These are phyloP conservation scores for Cantharis lateralis DNA, from an alignment of 2,888 invertebrate species.

Conservation along the genomic window DNA sequence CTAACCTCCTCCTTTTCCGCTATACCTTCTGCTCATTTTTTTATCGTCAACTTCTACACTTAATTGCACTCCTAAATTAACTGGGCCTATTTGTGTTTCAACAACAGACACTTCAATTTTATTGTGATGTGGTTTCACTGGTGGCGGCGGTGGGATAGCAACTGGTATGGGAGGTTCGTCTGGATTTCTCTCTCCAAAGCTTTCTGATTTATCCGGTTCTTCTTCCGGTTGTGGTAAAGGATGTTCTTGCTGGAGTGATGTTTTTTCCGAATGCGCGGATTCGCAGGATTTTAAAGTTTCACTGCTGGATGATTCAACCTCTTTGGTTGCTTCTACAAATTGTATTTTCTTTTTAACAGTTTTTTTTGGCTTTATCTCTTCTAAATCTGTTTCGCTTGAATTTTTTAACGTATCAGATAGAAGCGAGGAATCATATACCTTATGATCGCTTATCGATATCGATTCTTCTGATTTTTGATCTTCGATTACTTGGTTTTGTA, in stretches of 20 bases:
- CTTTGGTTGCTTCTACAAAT: background rate
- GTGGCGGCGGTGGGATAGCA: background rate
- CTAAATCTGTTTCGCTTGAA: background rate
- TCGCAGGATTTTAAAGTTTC: background rate
- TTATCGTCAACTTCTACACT: slow-evolving; percentile 45
- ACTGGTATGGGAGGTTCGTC: slow-evolving; percentile 1
- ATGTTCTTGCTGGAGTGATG: background rate
- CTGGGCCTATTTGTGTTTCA: slow-evolving; percentile 25
- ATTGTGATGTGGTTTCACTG: background rate
- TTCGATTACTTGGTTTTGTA: background rate
- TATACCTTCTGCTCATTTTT: slow-evolving; percentile 50
- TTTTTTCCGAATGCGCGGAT: background rate
- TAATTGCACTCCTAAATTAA: slow-evolving; percentile 43
- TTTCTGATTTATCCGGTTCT: background rate
- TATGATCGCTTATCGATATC: background rate
- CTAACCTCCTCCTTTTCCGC: slow-evolving; percentile 43
- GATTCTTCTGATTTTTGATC: background rate
- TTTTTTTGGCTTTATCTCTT: background rate
- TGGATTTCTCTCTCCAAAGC: slow-evolving; percentile 4
- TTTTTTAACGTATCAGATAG: background rate
- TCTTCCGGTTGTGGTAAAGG: background rate
- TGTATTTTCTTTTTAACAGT: background rate
- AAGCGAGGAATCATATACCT: background rate
- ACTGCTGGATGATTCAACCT: background rate
- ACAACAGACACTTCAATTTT: slow-evolving; percentile 8